phyloP scores from a whole-genome alignment of 2,113 vertebrate genomes.

The Ailurus styani region DNA sequence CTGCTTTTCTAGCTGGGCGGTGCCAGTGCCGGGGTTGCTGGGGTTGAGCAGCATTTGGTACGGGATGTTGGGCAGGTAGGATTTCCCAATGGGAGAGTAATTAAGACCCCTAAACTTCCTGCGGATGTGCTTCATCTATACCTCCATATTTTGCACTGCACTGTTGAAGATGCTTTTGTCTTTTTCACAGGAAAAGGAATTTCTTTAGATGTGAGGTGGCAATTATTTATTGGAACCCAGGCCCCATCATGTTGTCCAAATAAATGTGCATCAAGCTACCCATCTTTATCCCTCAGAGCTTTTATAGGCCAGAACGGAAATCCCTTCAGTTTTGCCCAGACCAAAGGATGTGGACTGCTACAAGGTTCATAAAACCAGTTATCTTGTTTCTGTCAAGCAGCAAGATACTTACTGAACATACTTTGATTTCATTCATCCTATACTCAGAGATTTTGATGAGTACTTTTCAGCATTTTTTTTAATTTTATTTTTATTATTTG shows the following conservation, averaged over 20 bases:
- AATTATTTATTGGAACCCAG: conserved; percentile 99
- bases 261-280: conserved; percentile 97
- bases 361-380: conserved; percentile 99
- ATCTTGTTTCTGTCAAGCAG: conserved; percentile 97
- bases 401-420: conserved; percentile 98
- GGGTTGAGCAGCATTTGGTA: conserved; percentile 97
- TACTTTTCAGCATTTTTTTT: no score
- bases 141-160: conserved; percentile 99
- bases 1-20: conserved; percentile 91
- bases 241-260: conserved; percentile 99
- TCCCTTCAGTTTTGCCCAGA: conserved; percentile 98
- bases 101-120: conserved; percentile 96
- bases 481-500: no score
- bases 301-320: conserved; percentile 99
- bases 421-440: conserved; percentile 99
- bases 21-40: conserved; percentile 89
- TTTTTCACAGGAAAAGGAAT: conserved; percentile 99
- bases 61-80: conserved; percentile 96
- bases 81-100: conserved; percentile 95
- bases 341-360: conserved; percentile 96
- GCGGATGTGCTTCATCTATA: conserved; percentile 97
- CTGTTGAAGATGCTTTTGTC: conserved; percentile 93
- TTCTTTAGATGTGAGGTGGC: conserved; percentile 99
- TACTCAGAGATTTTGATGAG: conserved; percentile 99
- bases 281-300: conserved; percentile 96